A percentile compares a stretch with the other conserved stretches of the same genome.
Conservation (phyloP, 2,797 vertebrate species). For the Bradypodion pumilum region DNA sequence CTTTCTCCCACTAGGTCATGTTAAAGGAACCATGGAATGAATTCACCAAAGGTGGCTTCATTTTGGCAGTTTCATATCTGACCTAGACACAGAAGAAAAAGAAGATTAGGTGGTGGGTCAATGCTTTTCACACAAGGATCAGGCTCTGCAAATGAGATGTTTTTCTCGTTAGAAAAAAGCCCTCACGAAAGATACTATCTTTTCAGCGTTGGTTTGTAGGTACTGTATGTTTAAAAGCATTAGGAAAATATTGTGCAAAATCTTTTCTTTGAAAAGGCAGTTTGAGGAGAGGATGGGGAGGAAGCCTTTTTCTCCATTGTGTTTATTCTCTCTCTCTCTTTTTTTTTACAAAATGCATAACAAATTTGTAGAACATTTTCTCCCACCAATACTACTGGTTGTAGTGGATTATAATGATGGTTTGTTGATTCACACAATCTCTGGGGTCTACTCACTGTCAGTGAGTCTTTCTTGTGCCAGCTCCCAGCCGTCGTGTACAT, state of each 20-base stretch:
- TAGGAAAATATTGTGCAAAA: not conserved
- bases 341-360: not conserved
- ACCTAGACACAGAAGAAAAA: too few species aligned
- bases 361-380: not conserved
- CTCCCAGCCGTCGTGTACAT: not conserved
- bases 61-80: too few species aligned
- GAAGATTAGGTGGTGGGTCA: not conserved
- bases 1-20: too few species aligned
- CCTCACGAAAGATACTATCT: too few species aligned
- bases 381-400: too few species aligned
- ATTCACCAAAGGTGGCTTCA: too few species aligned
- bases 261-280: not conserved
- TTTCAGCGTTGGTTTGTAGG: not conserved
- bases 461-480: not conserved
- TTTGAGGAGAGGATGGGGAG: not conserved
- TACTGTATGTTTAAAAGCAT: not conserved
- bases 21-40: too few species aligned
- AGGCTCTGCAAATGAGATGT: too few species aligned
- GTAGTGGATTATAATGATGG: not conserved
- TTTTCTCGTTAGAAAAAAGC: not conserved
- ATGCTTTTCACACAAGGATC: not conserved
- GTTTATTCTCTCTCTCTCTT: not conserved
- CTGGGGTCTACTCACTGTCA: not conserved
- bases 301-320: not conserved
- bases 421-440: not conserved